Evolutionary conservation across 2,113 vertebrate genomes (phyloP), one percentile per base, ranked within the genome.

Genomic region (Archocentrus centrarchus): DNA sequence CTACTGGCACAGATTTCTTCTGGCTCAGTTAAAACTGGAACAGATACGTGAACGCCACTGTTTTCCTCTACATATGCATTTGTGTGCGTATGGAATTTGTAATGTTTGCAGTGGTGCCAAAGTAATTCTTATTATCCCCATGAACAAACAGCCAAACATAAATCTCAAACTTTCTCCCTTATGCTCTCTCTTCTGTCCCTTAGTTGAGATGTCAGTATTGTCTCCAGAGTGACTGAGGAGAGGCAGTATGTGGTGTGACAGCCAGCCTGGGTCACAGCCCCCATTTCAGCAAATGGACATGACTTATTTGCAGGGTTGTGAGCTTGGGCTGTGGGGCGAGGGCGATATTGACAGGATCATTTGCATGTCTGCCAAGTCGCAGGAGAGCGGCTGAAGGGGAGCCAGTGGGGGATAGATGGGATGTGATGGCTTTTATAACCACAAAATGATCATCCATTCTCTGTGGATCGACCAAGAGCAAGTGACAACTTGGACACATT

Each of bases 301-400:
- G 79, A 79, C 90, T 93, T 93, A 92, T 93, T 93, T 91, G 92
- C 91, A 75, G 89, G 90, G 86, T 90, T 84, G 85, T 66, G 81
- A 83, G 80, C 22, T 66, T 44, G 64, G 76, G 83, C 81, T 81
- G 90, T 53, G 39, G 24, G 80, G 81, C 4, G 20, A 88, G 80
- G 81, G 24, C 7, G 76, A 90, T 90, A 92, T 90, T 93, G 93
- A 93, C 93, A 91, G 91, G 86, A 88, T 92, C 81, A 93, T 95
- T 95, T 95, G 89, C 94, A 95, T 94, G 90, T 93, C 91, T 93
- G 91, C 91, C 91, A 92, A 93, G 93, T 89, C 22, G 17, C 86
- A 70, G 84, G 70, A 83, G 82, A 89, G 80, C 50, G 83, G 87
- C 83, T 89, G 88, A 93, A 84, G 76, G 80, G 53, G 41, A 90